These are phyloP conservation scores for Andrena marginata DNA, from an alignment of 2,888 invertebrate species.

Conservation along the genomic window DNA sequence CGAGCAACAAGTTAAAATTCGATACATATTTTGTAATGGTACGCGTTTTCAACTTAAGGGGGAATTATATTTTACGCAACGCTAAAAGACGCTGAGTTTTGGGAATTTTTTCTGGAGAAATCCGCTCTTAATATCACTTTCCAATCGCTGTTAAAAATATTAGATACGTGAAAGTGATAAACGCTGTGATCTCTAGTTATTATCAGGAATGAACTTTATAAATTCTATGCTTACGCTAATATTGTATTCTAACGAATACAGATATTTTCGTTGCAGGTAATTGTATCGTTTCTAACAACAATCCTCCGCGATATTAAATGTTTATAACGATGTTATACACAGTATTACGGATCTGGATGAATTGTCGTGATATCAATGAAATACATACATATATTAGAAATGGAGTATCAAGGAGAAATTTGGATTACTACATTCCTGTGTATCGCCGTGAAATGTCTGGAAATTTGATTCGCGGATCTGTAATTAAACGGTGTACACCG, in stretches of 20 bases:
- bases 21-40: too few species aligned
- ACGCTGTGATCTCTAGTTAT: too few species aligned
- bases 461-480: not conserved
- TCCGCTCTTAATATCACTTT: too few species aligned
- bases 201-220: too few species aligned
- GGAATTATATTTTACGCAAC: too few species aligned
- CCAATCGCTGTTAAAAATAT: too few species aligned
- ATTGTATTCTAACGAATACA: not conserved
- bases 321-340: not conserved
- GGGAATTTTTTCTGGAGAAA: too few species aligned
- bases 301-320: not conserved
- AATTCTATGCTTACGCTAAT: not conserved
- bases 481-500: conserved; percentile 38
- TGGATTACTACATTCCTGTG: conserved; percentile 17
- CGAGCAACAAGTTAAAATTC: too few species aligned
- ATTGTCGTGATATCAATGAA: not conserved
- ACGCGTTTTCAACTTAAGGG: too few species aligned
- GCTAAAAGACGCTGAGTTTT: too few species aligned
- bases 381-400: not conserved
- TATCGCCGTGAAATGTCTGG: not conserved
- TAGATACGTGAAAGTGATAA: too few species aligned
- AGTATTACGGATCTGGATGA: not conserved
- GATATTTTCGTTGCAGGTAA: not conserved
- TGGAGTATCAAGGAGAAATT: not conserved
- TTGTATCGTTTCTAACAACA: not conserved